Percentiles rank a stretch among this genome's conserved stretches.
phyloP scores from a whole-genome alignment of 2,113 vertebrate genomes.

The Leptosomus discolor region DNA sequence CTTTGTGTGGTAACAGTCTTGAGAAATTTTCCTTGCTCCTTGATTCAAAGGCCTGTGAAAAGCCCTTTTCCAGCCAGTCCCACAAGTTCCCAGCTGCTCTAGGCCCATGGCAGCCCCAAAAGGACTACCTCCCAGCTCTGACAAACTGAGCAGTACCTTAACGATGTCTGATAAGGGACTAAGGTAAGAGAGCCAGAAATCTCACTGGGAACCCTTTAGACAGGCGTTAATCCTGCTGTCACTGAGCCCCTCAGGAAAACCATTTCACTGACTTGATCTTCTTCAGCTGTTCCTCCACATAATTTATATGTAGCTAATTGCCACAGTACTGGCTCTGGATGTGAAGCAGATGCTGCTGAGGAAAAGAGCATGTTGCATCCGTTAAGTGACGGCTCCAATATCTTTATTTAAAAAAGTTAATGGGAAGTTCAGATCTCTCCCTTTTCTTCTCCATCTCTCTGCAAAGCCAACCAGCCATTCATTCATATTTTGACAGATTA shows the following conservation, averaged over 20 bases:
- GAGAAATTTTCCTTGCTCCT: background rate
- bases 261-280: constrained; percentile 49
- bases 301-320: constrained; percentile 62
- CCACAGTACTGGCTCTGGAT: background rate
- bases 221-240: constrained; percentile 57
- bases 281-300: constrained; percentile 52
- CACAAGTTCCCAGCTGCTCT: background rate
- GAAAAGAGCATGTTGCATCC: background rate
- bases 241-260: constrained; percentile 54
- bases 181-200: constrained; percentile 13
- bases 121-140: background rate
- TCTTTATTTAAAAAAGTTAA: constrained; percentile 4
- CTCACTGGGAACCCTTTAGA: constrained; percentile 15
- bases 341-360: constrained; percentile 49
- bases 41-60: background rate
- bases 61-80: background rate
- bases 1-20: background rate
- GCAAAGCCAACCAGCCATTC: background rate
- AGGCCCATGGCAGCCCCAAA: background rate
- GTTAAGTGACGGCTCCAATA: constrained; percentile 24
- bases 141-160: constrained; percentile 4
- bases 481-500: background rate
- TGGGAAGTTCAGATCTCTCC: background rate
- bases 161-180: constrained; percentile 23
- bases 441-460: background rate